Conservation (phyloP, 2,888 invertebrate genomes). For the Asteroscopus sphinx region DNA sequence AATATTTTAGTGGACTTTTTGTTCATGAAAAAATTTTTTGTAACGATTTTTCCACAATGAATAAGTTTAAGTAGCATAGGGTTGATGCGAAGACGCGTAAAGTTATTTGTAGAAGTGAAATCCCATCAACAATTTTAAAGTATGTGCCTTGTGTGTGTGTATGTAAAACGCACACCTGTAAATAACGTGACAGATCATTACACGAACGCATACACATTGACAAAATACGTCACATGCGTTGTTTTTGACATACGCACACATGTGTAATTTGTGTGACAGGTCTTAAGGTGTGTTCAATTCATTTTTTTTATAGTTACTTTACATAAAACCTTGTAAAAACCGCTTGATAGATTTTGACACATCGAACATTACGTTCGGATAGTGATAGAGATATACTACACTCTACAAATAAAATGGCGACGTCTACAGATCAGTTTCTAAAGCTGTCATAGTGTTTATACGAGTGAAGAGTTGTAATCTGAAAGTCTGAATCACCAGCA, state of each 20-base stretch:
- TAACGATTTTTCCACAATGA: not conserved
- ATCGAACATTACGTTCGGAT: conserved; percentile 19
- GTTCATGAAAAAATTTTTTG: not conserved
- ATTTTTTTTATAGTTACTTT: too few species aligned
- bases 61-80: not conserved
- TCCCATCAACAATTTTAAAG: not conserved
- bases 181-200: too few species aligned
- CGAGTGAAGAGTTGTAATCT: conserved; percentile 31
- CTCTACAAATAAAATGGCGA: conserved; percentile 8
- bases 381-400: too few species aligned
- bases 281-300: too few species aligned
- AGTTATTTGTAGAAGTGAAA: conserved; percentile 2
- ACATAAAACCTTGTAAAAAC: too few species aligned
- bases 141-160: too few species aligned
- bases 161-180: too few species aligned
- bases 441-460: conserved; percentile 35
- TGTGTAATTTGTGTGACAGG: too few species aligned
- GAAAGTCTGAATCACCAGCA: conserved; percentile 73
- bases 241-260: too few species aligned
- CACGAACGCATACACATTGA: not conserved
- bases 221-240: not conserved
- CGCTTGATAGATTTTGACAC: conserved; percentile 17
- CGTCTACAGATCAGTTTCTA: conserved; percentile 16
- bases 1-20: conserved; percentile 12
- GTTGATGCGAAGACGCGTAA: conserved; percentile 7